Conservation (phyloP, 2,888 invertebrate genomes). For the Odontocerum albicorne region DNA sequence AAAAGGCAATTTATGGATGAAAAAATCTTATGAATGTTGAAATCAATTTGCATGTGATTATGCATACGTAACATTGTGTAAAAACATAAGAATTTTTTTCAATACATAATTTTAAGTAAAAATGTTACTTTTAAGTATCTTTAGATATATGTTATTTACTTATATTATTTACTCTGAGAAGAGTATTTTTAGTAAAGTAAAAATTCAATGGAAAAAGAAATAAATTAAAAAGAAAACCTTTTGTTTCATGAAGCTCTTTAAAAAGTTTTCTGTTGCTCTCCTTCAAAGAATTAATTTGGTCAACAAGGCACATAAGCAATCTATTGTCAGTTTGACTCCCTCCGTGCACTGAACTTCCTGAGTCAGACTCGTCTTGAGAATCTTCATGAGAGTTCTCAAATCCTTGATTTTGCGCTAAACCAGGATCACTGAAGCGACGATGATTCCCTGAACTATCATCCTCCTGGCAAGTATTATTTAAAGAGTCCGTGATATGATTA, state of each 20-base stretch:
- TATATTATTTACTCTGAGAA: no score
- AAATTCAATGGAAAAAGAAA: no score
- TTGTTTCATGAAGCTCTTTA: slow-evolving; percentile 73
- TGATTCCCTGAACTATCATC: slow-evolving; percentile 57
- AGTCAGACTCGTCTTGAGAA: slow-evolving; percentile 55
- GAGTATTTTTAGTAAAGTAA: no score
- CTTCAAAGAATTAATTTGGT: slow-evolving; percentile 72
- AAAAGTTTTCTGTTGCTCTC: slow-evolving; percentile 74
- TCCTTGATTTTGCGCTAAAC: slow-evolving; percentile 54
- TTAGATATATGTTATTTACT: no score
- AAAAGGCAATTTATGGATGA: no score
- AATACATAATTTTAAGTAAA: no score
- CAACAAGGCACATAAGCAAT: slow-evolving; percentile 65
- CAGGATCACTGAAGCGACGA: slow-evolving; percentile 69
- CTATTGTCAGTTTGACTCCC: slow-evolving; percentile 60
- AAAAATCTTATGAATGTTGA: no score
- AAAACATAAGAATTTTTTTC: no score
- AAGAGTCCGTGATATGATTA: slow-evolving; percentile 55
- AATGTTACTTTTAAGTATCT: no score
- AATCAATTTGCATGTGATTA: no score
- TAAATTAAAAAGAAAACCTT: slow-evolving; percentile 50
- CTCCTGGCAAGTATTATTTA: slow-evolving; percentile 53
- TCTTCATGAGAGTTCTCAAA: slow-evolving; percentile 52
- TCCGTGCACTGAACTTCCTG: slow-evolving; percentile 58
- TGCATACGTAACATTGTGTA: no score